These are phyloP conservation scores for Hirundichthys speculiger DNA, from an alignment of 2,113 vertebrate species.

Conservation along the genomic window DNA sequence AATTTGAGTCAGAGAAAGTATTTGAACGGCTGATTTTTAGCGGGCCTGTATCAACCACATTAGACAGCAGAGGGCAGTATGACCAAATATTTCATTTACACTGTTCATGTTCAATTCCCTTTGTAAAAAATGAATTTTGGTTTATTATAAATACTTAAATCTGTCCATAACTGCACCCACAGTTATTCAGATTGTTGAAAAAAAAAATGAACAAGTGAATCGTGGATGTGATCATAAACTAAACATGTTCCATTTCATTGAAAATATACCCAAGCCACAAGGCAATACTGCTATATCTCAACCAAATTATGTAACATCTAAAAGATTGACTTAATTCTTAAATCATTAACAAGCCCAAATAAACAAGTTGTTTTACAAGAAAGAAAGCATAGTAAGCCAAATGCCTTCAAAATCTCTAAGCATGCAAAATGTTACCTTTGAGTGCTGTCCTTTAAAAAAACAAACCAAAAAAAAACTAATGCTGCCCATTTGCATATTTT, in stretches of 20 bases:
- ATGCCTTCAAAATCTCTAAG: constrained; percentile 18
- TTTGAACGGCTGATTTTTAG: not conserved
- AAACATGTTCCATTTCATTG: constrained; percentile 21
- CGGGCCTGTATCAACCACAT: no score
- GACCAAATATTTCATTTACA: constrained; percentile 11
- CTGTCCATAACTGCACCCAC: no score
- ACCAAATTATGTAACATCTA: constrained; percentile 18
- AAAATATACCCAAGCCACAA: constrained; percentile 39
- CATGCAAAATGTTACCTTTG: constrained; percentile 49
- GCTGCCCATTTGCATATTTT: constrained; percentile 88
- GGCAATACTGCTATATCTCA: constrained; percentile 25
- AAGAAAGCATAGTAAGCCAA: constrained; percentile 30
- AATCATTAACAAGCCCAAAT: no score
- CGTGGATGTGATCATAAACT: constrained; percentile 34
- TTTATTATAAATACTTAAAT: no score
- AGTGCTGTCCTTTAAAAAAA: constrained; percentile 36
- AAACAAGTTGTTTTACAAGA: not conserved
- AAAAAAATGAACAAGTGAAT: constrained; percentile 53
- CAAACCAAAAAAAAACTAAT: constrained; percentile 63
- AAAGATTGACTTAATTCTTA: not conserved
- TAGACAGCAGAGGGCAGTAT: constrained; percentile 63
- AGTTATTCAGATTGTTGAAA: constrained; percentile 39
- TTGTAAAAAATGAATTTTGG: no score
- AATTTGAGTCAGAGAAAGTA: constrained; percentile 34
- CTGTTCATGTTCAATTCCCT: no score